Conservation (phyloP, 2,113 vertebrate genomes). For the Tetrax tetrax region DNA sequence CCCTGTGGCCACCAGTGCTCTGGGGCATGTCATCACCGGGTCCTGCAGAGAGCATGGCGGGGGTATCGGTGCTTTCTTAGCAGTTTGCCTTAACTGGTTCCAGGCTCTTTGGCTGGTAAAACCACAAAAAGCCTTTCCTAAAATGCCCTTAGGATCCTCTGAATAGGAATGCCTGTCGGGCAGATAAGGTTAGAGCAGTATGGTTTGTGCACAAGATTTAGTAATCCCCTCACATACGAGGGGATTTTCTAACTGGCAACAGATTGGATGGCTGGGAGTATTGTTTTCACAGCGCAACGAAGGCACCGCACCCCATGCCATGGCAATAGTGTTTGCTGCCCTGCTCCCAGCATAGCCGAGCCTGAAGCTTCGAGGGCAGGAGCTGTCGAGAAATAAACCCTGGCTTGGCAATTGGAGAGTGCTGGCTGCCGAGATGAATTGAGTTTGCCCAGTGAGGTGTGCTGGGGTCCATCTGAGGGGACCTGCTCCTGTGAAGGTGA, state of each 20-base stretch:
- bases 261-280: not conserved
- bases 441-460: not conserved
- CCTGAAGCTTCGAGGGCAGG: not conserved
- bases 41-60: not conserved
- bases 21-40: not conserved
- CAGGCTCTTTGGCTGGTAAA: not conserved
- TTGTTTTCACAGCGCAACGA: rapidly evolving
- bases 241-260: not conserved
- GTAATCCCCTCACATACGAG: rapidly evolving
- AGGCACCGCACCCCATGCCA: rapidly evolving
- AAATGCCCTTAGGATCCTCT: not conserved
- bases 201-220: not conserved
- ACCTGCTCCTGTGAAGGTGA: not conserved
- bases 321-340: not conserved
- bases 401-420: not conserved
- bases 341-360: not conserved
- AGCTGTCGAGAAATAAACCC: not conserved
- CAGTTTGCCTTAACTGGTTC: not conserved
- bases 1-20: not conserved
- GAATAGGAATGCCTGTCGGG: not conserved
- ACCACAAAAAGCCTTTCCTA: not conserved
- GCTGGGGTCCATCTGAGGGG: not conserved
- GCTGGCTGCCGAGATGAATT: not conserved
- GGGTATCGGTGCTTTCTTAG: not conserved
- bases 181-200: not conserved